Evolutionary conservation across 2,888 invertebrate species (phyloP).

Genomic region (Chloromyia formosa): DNA sequence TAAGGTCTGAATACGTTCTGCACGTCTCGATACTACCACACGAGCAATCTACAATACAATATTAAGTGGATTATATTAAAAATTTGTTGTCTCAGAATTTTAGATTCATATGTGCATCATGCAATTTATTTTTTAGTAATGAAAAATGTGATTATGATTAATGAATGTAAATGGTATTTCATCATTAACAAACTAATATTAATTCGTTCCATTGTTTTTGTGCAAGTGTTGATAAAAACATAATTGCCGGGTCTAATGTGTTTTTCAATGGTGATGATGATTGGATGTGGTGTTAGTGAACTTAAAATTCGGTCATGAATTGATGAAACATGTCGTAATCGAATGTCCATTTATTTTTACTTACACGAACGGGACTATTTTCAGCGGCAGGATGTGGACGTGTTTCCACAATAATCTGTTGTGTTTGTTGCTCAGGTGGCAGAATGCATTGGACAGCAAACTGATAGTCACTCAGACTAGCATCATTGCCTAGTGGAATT

Average conservation of each 20-base stretch:
- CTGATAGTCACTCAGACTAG: slow-evolving; percentile 52
- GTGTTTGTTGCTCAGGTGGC: slow-evolving; percentile 19
- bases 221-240: too few species aligned
- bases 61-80: not conserved
- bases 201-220: too few species aligned
- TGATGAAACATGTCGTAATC: not conserved
- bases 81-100: slow-evolving; percentile 34
- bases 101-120: not conserved
- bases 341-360: not conserved
- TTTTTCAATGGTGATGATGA: too few species aligned
- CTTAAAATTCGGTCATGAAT: not conserved
- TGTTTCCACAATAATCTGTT: slow-evolving; percentile 10
- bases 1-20: slow-evolving; percentile 57
- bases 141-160: too few species aligned
- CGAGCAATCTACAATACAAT: slow-evolving; percentile 40
- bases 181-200: too few species aligned
- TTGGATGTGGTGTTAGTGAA: too few species aligned
- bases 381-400: slow-evolving; percentile 45
- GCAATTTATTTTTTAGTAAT: not conserved
- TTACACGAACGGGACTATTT: slow-evolving; percentile 49
- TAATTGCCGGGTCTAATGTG: too few species aligned
- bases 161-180: too few species aligned
- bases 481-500: slow-evolving; percentile 58
- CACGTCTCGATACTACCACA: slow-evolving; percentile 49
- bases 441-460: slow-evolving; percentile 45